These are phyloP conservation scores for Aurelia aurita DNA, from an alignment of 30 jellyfish, hydroid and myxozoan species.

Conservation along the genomic window DNA sequence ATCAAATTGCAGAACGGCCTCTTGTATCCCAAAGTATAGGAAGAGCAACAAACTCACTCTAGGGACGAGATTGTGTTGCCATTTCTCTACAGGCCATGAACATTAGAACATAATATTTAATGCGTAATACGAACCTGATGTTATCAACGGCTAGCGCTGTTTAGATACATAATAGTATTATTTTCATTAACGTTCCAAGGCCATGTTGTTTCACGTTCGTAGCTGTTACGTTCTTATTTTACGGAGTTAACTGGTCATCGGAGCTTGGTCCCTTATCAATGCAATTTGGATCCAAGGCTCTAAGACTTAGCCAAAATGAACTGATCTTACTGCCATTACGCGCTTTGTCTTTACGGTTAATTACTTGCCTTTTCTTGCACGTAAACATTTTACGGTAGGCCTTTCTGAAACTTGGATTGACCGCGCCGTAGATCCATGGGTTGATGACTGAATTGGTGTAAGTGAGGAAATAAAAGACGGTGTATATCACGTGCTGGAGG, in stretches of 20 bases:
- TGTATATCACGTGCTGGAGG: slow-evolving; percentile 28
- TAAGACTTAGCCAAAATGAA: background rate
- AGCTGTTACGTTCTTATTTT: too few relatives aligned
- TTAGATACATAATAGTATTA: too few relatives aligned
- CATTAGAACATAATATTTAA: too few relatives aligned
- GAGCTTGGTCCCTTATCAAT: background rate
- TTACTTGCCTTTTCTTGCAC: slow-evolving; percentile 5
- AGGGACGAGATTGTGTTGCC: too few relatives aligned
- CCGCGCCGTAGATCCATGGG: slow-evolving; percentile 94
- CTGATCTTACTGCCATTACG: slow-evolving; percentile 42
- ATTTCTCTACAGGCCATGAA: too few relatives aligned
- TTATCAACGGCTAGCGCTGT: too few relatives aligned
- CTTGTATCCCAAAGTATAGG: too few relatives aligned
- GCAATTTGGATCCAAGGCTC: background rate
- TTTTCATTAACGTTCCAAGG: too few relatives aligned
- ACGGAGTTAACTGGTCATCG: background rate
- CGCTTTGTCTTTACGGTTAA: background rate
- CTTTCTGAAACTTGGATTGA: slow-evolving; percentile 70
- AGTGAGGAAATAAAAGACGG: slow-evolving; percentile 73
- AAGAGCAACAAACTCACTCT: too few relatives aligned
- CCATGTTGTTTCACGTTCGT: too few relatives aligned
- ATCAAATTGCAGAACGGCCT: too few relatives aligned
- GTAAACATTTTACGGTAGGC: slow-evolving; percentile 68
- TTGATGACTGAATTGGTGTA: slow-evolving; percentile 78
- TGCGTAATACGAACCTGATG: too few relatives aligned